These are phyloP conservation scores for Mythimna lalbum DNA, from an alignment of 2,888 invertebrate genomes.

Conservation along the genomic window DNA sequence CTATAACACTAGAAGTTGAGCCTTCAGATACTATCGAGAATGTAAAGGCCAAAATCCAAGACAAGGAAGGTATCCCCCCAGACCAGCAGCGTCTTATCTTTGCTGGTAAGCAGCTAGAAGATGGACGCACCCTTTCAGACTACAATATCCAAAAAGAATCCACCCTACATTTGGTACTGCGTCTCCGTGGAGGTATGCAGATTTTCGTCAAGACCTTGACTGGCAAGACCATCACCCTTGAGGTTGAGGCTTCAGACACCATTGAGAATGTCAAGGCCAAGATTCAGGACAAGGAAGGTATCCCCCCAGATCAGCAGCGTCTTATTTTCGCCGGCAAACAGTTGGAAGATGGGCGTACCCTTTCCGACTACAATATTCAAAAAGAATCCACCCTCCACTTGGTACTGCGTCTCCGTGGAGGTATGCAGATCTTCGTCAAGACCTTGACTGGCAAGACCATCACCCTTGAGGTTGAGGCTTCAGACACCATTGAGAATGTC, in stretches of 20 bases:
- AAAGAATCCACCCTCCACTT: conserved; percentile 81
- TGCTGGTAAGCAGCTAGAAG: conserved; percentile 68
- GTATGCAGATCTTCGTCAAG: conserved; percentile 84
- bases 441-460: conserved; percentile 83
- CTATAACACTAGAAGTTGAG: conserved; percentile 73
- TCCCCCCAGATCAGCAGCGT: conserved; percentile 82
- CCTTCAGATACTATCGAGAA: conserved; percentile 69
- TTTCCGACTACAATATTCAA: conserved; percentile 83
- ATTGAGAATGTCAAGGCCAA: conserved; percentile 84
- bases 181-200: conserved; percentile 91
- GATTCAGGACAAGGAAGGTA: conserved; percentile 83
- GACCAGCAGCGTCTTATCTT: conserved; percentile 70
- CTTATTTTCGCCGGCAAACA: conserved; percentile 82
- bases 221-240: conserved; percentile 91
- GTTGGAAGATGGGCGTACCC: conserved; percentile 80
- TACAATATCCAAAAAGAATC: conserved; percentile 70
- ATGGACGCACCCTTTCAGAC: conserved; percentile 67
- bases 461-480: conserved; percentile 81
- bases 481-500: conserved; percentile 83
- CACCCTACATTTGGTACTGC: conserved; percentile 67
- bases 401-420: conserved; percentile 79
- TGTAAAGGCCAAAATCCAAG: conserved; percentile 67
- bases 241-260: conserved; percentile 81
- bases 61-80: conserved; percentile 70
- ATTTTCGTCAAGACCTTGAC: conserved; percentile 97